These are phyloP conservation scores for Scaptomyza hsui DNA, from an alignment of 1,140 invertebrate genomes.

Conservation along the genomic window DNA sequence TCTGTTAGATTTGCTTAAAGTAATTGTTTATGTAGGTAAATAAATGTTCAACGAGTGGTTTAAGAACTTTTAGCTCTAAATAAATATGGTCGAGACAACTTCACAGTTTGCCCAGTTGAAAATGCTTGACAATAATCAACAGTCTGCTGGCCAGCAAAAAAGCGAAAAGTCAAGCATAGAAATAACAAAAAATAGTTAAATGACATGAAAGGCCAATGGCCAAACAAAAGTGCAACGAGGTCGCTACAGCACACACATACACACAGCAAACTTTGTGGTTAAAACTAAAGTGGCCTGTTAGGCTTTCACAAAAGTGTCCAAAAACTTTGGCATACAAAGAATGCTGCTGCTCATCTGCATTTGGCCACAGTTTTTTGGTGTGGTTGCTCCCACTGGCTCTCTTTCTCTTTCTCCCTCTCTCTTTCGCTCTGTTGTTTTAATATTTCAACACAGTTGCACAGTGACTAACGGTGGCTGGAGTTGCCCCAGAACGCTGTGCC, in stretches of 20 bases:
- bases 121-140: conserved; percentile 67
- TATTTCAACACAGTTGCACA: conserved; percentile 71
- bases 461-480: conserved; percentile 10
- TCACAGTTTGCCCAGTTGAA: conserved; percentile 60
- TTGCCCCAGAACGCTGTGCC: conserved; percentile 9
- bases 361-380: conserved; percentile 63
- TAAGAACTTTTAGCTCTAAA: conserved; percentile 41
- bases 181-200: conserved; percentile 64
- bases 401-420: background rate
- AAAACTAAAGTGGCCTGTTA: conserved; percentile 80
- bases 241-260: conserved; percentile 22
- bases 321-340: conserved; percentile 68
- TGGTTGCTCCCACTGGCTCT: conserved; percentile 9
- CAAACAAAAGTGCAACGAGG: conserved; percentile 73
- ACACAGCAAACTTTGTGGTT: conserved; percentile 74
- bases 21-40: no score
- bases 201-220: conserved; percentile 74
- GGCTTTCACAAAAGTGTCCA: conserved; percentile 70
- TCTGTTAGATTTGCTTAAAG: no score
- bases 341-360: conserved; percentile 78
- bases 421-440: conserved; percentile 49
- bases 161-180: conserved; percentile 14
- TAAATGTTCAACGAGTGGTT: conserved; percentile 50
- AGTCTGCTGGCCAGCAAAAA: conserved; percentile 18
- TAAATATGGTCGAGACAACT: conserved; percentile 44